Percentiles rank a stretch among this genome's conserved stretches.
These are phyloP conservation scores for Redunca redunca DNA, from an alignment of 2,113 vertebrate genomes.

Conservation along the genomic window DNA sequence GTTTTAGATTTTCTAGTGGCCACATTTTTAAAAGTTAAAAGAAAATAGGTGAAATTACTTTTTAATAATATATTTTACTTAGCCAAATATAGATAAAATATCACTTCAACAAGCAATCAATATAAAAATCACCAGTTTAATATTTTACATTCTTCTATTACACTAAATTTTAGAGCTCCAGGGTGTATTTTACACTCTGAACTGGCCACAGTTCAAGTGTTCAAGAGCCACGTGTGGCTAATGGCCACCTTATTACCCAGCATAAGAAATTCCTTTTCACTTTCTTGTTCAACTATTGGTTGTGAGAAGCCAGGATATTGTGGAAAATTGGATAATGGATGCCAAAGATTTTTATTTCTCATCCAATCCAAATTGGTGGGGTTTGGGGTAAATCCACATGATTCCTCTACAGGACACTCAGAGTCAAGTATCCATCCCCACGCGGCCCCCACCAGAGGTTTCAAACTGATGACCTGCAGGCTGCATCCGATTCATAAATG, in stretches of 20 bases:
- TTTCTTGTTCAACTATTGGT: neutral
- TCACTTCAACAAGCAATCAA: neutral
- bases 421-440: no score
- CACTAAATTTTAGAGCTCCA: neutral
- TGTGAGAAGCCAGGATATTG: neutral
- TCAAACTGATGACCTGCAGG: neutral
- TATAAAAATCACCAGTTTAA: neutral
- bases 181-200: neutral
- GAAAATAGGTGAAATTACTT: neutral
- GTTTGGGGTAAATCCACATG: neutral
- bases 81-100: neutral
- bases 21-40: neutral
- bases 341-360: neutral
- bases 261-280: neutral
- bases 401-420: neutral
- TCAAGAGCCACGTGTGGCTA: neutral
- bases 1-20: neutral
- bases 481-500: neutral
- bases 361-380: neutral
- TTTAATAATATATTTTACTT: neutral
- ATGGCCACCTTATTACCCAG: no score
- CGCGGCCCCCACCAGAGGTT: fast-evolving
- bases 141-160: neutral
- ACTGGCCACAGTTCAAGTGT: neutral
- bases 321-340: neutral